Conservation (phyloP, 2,797 vertebrate species). For the Gorsachius magnificus region DNA sequence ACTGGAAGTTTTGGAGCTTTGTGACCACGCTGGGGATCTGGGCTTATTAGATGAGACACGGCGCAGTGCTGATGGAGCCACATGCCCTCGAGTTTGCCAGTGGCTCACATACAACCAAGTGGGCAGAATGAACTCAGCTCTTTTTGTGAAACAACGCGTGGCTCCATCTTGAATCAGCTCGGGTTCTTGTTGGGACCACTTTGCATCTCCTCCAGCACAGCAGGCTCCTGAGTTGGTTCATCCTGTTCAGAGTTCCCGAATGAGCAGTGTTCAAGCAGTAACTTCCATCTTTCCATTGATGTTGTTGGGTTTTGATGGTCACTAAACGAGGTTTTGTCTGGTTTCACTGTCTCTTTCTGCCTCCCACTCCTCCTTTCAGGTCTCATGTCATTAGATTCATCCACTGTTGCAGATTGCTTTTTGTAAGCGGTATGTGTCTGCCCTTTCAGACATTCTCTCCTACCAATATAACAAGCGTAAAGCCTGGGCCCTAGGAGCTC, state of each 20-base stretch:
- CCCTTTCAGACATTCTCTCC: not conserved
- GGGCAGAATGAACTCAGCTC: not conserved
- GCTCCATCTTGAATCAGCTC: not conserved
- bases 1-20: not conserved
- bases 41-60: fast-evolving
- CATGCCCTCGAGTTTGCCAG: fast-evolving
- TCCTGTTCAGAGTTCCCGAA: not conserved
- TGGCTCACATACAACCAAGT: not conserved
- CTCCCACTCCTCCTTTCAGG: not conserved
- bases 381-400: not conserved
- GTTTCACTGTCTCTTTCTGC: not conserved
- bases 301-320: not conserved
- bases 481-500: not conserved
- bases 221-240: not conserved
- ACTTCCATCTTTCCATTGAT: not conserved
- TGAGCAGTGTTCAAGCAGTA: fast-evolving
- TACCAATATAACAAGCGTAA: not conserved
- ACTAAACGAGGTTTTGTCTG: not conserved
- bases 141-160: fast-evolving
- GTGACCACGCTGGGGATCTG: not conserved
- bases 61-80: not conserved
- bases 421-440: not conserved
- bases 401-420: not conserved
- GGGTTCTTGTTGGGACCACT: not conserved
- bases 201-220: not conserved